These are phyloP conservation scores for Theropithecus gelada DNA, from an alignment of 2,113 vertebrate species.

Conservation along the genomic window DNA sequence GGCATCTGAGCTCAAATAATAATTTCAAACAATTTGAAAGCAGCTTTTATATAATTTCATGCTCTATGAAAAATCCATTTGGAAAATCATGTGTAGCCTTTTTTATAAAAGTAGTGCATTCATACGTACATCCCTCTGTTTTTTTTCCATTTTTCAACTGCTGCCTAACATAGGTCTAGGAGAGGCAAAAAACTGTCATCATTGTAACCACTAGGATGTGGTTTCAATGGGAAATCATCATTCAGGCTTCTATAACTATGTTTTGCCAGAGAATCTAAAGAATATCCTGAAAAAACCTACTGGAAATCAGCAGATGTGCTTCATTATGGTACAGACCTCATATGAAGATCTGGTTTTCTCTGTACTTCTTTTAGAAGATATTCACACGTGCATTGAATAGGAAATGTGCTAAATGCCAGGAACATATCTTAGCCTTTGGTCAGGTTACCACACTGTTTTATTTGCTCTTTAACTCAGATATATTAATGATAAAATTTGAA, in stretches of 20 bases:
- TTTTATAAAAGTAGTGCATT: conserved; percentile 66
- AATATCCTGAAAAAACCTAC: background rate
- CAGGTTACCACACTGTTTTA: background rate
- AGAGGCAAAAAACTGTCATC: conserved; percentile 6
- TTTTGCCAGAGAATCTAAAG: background rate
- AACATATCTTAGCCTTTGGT: background rate
- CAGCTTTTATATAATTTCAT: conserved; percentile 77
- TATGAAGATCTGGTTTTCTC: background rate
- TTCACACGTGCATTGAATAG: background rate
- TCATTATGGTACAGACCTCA: background rate
- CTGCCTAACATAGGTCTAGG: conserved; percentile 41
- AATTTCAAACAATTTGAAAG: conserved; percentile 77
- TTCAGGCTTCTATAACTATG: background rate
- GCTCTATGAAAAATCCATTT: conserved; percentile 79
- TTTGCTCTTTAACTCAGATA: conserved; percentile 8
- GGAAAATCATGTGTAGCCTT: conserved; percentile 64
- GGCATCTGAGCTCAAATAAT: conserved; percentile 75
- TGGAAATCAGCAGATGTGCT: background rate
- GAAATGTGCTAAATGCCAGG: background rate
- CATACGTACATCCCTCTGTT: conserved; percentile 54
- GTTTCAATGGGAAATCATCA: background rate
- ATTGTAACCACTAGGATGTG: background rate
- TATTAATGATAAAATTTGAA: background rate
- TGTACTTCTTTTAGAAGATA: background rate
- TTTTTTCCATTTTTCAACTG: conserved; percentile 64